phyloP scores from a whole-genome alignment of 2,113 vertebrate species.

The Himantopus leucocephalus region DNA sequence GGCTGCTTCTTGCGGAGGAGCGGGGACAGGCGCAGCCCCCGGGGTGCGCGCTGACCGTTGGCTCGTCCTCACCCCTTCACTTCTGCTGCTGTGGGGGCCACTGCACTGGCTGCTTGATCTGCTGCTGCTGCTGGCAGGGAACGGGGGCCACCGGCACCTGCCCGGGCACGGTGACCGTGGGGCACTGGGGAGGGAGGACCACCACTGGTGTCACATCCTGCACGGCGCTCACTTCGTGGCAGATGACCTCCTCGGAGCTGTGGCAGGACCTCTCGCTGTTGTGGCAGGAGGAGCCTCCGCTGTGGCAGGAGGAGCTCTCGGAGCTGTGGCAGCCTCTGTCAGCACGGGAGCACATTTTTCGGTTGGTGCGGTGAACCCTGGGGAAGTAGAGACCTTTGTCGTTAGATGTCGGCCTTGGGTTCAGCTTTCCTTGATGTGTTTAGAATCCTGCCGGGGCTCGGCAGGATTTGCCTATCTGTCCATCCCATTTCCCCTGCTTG shows the following conservation, averaged over 20 bases:
- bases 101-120: constrained; percentile 56
- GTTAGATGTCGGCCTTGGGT: background rate
- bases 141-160: background rate
- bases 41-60: rapidly evolving
- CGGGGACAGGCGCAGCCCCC: background rate
- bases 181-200: constrained; percentile 28
- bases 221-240: constrained; percentile 40
- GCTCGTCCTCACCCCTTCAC: background rate
- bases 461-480: background rate
- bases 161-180: background rate
- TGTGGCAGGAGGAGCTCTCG: constrained; percentile 42
- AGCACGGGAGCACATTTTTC: constrained; percentile 45
- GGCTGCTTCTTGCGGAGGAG: background rate
- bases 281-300: background rate
- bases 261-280: constrained; percentile 12
- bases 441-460: rapidly evolving
- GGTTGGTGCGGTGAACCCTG: rapidly evolving
- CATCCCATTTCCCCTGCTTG: rapidly evolving
- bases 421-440: background rate
- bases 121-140: constrained; percentile 60
- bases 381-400: background rate
- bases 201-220: constrained; percentile 16
- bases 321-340: constrained; percentile 54
- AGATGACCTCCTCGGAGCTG: background rate
- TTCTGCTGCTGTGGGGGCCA: constrained; percentile 58